Conservation (phyloP, 2,797 vertebrate species). For the Morelia viridis region DNA sequence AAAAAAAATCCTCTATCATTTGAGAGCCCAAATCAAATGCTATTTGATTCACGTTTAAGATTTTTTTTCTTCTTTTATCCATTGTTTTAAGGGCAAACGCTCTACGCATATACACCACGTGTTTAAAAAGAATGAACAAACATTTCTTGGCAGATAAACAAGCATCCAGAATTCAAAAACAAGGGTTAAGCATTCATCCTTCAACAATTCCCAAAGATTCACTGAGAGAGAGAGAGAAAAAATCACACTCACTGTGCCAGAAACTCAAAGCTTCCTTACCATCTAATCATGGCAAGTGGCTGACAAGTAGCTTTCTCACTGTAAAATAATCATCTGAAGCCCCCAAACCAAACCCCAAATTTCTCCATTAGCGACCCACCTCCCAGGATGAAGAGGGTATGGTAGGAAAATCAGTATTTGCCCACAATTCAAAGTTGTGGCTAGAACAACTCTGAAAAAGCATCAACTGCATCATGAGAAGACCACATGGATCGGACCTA, state of each 20-base stretch:
- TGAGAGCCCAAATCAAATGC: not conserved
- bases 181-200: not conserved
- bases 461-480: not conserved
- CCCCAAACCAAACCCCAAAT: not conserved
- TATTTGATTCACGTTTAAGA: not conserved
- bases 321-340: not conserved
- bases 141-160: slow-evolving; percentile 24
- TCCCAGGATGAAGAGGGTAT: not conserved
- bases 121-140: slow-evolving; percentile 23
- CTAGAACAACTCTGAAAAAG: not conserved
- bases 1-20: not conserved
- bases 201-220: not conserved
- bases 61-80: slow-evolving; percentile 22
- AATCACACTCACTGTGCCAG: not conserved
- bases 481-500: not conserved
- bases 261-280: not conserved
- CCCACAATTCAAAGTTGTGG: slow-evolving; percentile 15
- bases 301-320: not conserved
- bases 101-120: not conserved
- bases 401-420: not conserved
- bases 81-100: slow-evolving; percentile 43
- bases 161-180: slow-evolving; percentile 22
- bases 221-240: not conserved
- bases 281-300: not conserved
- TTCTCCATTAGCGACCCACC: not conserved